These are phyloP conservation scores for Apostichopus japonicus DNA, from an alignment of 35 echinoderm and acorn worm species.

Conservation along the genomic window DNA sequence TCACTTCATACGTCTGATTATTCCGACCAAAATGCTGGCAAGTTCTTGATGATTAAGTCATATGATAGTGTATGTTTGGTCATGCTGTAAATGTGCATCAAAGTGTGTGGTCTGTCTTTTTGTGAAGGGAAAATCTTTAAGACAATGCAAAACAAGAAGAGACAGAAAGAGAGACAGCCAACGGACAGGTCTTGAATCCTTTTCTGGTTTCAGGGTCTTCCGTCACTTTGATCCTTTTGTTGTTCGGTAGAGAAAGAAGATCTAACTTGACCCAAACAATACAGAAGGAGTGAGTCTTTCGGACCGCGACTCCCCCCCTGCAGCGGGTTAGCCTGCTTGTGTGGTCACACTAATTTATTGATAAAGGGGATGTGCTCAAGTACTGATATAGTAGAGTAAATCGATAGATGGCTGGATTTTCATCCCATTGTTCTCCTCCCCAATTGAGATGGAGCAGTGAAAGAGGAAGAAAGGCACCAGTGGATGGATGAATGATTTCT, in stretches of 20 bases:
- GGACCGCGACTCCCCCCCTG: no score
- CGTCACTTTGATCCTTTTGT: not conserved
- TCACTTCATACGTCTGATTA: no score
- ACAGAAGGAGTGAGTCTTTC: not conserved
- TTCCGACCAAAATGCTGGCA: no score
- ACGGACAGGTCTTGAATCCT: not conserved
- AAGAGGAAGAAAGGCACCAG: conserved; percentile 20
- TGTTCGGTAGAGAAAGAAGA: not conserved
- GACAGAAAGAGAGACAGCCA: not conserved
- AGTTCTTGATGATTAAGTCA: no score
- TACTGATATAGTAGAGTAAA: not conserved
- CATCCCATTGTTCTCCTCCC: not conserved
- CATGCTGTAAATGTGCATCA: no score
- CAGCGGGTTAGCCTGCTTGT: conserved; percentile 8
- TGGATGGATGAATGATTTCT: not conserved
- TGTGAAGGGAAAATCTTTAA: not conserved
- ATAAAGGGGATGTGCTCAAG: not conserved
- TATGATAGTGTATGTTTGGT: no score
- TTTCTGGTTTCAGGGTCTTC: not conserved
- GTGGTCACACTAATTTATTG: conserved; percentile 41
- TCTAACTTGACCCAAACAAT: conserved; percentile 42
- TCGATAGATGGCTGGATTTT: not conserved
- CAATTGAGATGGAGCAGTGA: conserved; percentile 1
- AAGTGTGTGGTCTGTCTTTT: not conserved
- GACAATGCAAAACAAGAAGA: not conserved